These are phyloP conservation scores for Delia radicum DNA, from an alignment of 1,140 invertebrate genomes.

Conservation along the genomic window DNA sequence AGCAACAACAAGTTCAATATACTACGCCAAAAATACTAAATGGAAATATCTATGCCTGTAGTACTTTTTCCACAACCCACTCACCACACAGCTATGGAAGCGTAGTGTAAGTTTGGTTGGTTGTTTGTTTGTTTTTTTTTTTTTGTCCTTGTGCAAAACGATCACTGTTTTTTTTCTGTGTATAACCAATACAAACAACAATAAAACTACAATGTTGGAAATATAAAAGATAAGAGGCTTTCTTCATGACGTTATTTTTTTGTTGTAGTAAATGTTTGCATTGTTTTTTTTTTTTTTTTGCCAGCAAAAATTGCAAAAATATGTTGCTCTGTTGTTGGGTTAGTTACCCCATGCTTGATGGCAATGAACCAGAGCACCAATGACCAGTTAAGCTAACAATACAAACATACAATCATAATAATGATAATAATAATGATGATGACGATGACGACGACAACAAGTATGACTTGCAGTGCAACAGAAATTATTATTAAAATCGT, in stretches of 20 bases:
- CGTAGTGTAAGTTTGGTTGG: no score
- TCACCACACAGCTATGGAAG: background rate
- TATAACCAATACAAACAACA: no score
- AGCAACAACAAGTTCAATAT: background rate
- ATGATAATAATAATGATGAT: background rate
- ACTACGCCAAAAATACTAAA: background rate
- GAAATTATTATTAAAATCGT: no score
- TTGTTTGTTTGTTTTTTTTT: no score
- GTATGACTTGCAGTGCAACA: background rate
- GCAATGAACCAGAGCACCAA: slow-evolving; percentile 56
- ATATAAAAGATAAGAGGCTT: background rate
- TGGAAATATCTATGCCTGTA: background rate
- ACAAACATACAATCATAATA: background rate
- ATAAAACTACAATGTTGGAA: no score
- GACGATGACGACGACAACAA: background rate
- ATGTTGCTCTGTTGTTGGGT: slow-evolving; percentile 38
- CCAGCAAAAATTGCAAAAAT: slow-evolving; percentile 18
- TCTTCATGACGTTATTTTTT: slow-evolving; percentile 8
- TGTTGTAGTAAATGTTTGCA: no score
- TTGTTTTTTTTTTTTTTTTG: background rate
- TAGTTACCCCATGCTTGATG: slow-evolving; percentile 54
- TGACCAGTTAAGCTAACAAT: slow-evolving; percentile 46
- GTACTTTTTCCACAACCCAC: background rate
- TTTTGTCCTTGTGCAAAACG: background rate
- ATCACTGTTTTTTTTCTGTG: background rate